Evolutionary conservation across 2,888 invertebrate species (phyloP), one percentile per base, ranked within the genome.

Genomic region (Parochlus steinenii): DNA sequence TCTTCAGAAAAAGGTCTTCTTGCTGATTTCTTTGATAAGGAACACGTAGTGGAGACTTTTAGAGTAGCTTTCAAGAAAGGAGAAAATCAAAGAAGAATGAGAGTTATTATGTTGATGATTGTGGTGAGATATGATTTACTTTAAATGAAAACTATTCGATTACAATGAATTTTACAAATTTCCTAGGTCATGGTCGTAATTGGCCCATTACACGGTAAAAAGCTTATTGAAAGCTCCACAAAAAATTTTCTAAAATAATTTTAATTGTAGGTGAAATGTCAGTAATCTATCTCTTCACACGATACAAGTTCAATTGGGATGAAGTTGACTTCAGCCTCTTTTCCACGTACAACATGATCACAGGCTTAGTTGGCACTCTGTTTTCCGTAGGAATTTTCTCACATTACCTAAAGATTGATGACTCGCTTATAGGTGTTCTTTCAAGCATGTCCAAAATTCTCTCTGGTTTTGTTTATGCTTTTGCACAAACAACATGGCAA

Each of bases 361-460:
- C 52, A 7, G 62, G 63, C 43, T 46, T 52, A 10, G 41, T 63
- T 11, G 64, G 65, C 31, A 63, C 63, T 11, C 44, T 62, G 17
- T 61, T 64, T 49, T 64, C 65, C 43, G 59, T 67, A 47, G 57
- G 56, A 14, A 42, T 65, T 2, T 52, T 67, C 2, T 62, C 61
- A 39, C 61, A 60, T 45, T 55, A 49, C 39, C 38, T 61, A 17
- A 48, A 58, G 38, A 54, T 66, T 34, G 56, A 64, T 34, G 67
- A 68, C 47, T 61, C 64, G 44, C 47, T 55, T 33, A 60, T 68
- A 26, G 67, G 65, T 2, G 49, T 48, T 5, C 43, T 66, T 1
- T 64, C 65, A 3, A 66, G 64, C 36, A 44, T 56, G 35, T 66
- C 67, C 53, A 64, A 67, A 52, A 65, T 67, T 52, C 62, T 61